phyloP scores from a whole-genome alignment of 1,140 invertebrate genomes.

The Cryptotermes secundus region DNA sequence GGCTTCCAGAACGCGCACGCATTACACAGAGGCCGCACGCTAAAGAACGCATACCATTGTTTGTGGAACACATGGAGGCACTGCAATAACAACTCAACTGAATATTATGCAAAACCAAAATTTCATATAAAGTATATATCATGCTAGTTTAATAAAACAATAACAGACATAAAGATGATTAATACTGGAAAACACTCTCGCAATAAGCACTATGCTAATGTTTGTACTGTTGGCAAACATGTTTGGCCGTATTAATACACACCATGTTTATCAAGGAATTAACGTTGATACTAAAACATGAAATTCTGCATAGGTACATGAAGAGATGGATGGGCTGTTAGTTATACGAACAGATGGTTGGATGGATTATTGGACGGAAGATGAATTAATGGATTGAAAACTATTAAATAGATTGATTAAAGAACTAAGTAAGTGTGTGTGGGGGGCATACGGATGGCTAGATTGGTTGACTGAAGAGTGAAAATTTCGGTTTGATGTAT shows the following conservation, averaged over 20 bases:
- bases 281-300: no score
- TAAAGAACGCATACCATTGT: neutral
- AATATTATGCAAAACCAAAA: neutral
- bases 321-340: no score
- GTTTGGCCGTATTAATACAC: neutral
- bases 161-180: neutral
- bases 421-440: no score
- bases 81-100: neutral
- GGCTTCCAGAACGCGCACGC: neutral
- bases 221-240: neutral
- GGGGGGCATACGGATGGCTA: no score
- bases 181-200: neutral
- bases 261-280: neutral
- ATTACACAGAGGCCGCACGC: neutral
- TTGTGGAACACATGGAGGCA: slow-evolving; percentile 7
- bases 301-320: no score
- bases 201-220: neutral
- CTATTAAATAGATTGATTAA: no score
- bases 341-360: no score
- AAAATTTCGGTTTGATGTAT: no score
- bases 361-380: no score
- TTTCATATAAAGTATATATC: neutral
- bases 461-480: no score
- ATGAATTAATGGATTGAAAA: no score
- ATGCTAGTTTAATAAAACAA: neutral